Base-by-base conservation (phyloP, 2,888 invertebrate genomes). In the Drosophila seclusa region DNA sequence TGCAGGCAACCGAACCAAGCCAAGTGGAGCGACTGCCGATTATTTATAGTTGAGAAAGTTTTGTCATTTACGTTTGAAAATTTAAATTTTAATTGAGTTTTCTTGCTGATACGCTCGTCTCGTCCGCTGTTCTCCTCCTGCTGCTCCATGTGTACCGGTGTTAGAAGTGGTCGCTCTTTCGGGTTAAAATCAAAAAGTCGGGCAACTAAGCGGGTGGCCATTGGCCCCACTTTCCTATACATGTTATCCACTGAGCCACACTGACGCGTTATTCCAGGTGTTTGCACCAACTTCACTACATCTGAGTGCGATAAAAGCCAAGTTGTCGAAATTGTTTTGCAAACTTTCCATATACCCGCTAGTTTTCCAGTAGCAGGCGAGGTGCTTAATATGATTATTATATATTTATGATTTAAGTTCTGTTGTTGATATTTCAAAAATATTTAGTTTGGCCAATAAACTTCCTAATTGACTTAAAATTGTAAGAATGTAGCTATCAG, bases 21-120 rank as follows among this genome's bases (percentile, higher is more conserved):
- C 85, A 73, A 86, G 76, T 78, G 81, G 71, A 76, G 73, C 72
- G 73, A 76, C 80, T 89, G 74, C 82, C 89, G 87, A 89, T 87
- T 87, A 87, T 87, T 87, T 87, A 90, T 90, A 87, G 87, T 90
- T 90, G 89, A 87, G 78, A 87, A 88, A 90, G 83, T 88, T 88
- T 88, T 90, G 87, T 88, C 87, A 88, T 88, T 90, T 90, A 78
- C 87, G 87, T 88, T 84, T 82, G 89, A 80, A 90, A 90, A 90
- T 90, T 89, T 87, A 85, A 88, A 88, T 88, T 88, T 88, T 88
- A 88, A 88, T 88, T 88, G 90, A 88, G 87, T 88, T 88, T 90
- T 76, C 87, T 89, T 80, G 80, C 86, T 78, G 29, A 32, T 49
- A 45, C 24, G 4, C 45, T 16, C 24, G 48, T 49, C 13, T 11